Percentiles rank a stretch among this genome's conserved stretches.
phyloP scores from a whole-genome alignment of 2,888 invertebrate species.

The Coenonympha glycerion region DNA sequence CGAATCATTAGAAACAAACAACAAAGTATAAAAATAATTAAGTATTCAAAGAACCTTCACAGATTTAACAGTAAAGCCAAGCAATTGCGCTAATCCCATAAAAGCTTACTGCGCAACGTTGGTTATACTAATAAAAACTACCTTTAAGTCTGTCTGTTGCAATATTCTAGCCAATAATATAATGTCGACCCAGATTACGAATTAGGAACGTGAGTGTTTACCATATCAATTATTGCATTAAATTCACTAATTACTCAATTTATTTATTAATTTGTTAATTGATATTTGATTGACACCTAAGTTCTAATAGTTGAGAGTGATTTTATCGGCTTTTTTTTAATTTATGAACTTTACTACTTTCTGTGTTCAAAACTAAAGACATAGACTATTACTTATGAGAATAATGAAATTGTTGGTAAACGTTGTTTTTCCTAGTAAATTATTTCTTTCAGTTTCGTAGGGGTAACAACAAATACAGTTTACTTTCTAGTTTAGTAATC shows the following conservation, averaged over 20 bases:
- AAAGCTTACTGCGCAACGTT: constrained; percentile 1
- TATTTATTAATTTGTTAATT: not conserved
- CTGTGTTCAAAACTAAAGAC: too few species aligned
- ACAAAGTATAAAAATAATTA: too few species aligned
- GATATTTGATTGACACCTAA: not conserved
- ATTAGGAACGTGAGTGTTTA: not conserved
- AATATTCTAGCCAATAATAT: not conserved
- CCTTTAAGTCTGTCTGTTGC: not conserved
- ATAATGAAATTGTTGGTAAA: too few species aligned
- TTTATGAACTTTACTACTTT: too few species aligned
- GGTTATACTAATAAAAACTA: not conserved
- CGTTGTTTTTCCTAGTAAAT: too few species aligned
- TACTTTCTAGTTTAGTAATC: too few species aligned
- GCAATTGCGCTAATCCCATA: not conserved
- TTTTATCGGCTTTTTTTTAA: not conserved
- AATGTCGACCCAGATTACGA: not conserved
- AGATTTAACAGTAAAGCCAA: not conserved
- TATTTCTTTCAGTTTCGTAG: too few species aligned
- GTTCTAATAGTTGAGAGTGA: not conserved
- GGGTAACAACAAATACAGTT: too few species aligned
- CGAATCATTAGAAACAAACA: too few species aligned
- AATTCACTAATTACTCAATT: not conserved
- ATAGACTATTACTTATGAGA: too few species aligned
- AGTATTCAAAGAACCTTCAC: too few species aligned
- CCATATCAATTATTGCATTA: not conserved